phyloP scores from a whole-genome alignment of 2,888 invertebrate species.

The Coelogynopora nodosa region DNA sequence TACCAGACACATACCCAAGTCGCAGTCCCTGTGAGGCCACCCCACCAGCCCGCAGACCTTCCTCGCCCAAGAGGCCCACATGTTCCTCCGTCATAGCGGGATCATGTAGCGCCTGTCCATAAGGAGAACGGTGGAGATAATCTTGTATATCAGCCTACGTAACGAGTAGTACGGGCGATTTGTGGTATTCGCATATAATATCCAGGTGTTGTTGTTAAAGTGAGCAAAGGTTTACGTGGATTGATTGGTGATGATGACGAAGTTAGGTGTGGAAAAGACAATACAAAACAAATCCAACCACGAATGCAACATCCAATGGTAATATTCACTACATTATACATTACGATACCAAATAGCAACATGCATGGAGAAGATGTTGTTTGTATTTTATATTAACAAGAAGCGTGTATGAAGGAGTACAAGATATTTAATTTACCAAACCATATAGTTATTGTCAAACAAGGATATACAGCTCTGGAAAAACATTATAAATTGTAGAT shows the following conservation, averaged over 20 bases:
- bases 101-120: slow-evolving; percentile 76
- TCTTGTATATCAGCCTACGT: background rate
- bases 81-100: slow-evolving; percentile 74
- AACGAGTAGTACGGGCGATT: no score
- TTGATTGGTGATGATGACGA: background rate
- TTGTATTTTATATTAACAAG: no score
- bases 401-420: no score
- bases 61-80: slow-evolving; percentile 91
- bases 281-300: background rate
- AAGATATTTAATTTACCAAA: no score
- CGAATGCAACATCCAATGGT: background rate
- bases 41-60: slow-evolving; percentile 79
- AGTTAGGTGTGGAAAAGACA: background rate
- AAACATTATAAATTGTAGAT: no score
- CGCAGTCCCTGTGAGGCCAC: slow-evolving; percentile 81
- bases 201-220: no score
- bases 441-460: no score
- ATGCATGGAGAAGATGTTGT: no score
- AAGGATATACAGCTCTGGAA: no score
- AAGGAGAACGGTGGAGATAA: background rate
- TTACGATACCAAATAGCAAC: no score
- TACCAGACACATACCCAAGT: slow-evolving; percentile 71
- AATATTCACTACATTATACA: no score
- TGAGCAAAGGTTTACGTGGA: background rate
- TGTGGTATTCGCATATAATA: background rate